phyloP scores from a whole-genome alignment of 2,888 invertebrate species.

The Oxyteleia sp. region DNA sequence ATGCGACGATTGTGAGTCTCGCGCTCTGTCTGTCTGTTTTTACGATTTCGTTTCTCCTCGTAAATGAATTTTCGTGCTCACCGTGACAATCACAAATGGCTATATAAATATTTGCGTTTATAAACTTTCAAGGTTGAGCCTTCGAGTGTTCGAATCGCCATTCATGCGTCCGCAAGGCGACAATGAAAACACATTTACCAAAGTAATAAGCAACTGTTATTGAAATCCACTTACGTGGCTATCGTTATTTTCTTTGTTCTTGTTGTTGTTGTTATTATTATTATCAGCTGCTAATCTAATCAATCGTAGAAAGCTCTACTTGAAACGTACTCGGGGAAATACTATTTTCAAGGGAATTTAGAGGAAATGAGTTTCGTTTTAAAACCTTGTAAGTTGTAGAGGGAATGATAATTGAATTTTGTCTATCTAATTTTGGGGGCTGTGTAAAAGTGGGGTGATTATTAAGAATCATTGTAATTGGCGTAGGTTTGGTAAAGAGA shows the following conservation, averaged over 20 bases:
- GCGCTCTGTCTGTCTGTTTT: not conserved
- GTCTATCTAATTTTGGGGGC: no score
- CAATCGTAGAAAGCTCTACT: not conserved
- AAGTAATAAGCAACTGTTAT: conserved; percentile 12
- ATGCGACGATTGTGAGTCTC: conserved; percentile 26
- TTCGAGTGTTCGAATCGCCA: conserved; percentile 19
- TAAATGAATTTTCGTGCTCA: conserved; percentile 42
- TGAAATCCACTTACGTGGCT: conserved; percentile 3
- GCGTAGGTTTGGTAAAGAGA: no score
- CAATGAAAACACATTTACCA: conserved; percentile 25
- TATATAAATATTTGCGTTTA: conserved; percentile 26
- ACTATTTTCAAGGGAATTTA: no score
- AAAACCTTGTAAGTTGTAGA: no score
- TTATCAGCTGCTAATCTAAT: not conserved
- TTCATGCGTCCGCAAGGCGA: conserved; percentile 20
- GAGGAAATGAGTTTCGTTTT: no score
- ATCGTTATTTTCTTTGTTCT: not conserved
- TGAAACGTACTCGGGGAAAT: no score
- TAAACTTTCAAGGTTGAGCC: conserved; percentile 46
- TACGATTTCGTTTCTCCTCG: conserved; percentile 53
- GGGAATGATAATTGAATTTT: no score
- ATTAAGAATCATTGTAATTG: no score
- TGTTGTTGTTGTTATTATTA: not conserved
- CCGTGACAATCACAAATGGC: not conserved
- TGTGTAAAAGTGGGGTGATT: no score